Conservation (phyloP, 2,888 invertebrate species). For the Mellilla xanthometata region DNA sequence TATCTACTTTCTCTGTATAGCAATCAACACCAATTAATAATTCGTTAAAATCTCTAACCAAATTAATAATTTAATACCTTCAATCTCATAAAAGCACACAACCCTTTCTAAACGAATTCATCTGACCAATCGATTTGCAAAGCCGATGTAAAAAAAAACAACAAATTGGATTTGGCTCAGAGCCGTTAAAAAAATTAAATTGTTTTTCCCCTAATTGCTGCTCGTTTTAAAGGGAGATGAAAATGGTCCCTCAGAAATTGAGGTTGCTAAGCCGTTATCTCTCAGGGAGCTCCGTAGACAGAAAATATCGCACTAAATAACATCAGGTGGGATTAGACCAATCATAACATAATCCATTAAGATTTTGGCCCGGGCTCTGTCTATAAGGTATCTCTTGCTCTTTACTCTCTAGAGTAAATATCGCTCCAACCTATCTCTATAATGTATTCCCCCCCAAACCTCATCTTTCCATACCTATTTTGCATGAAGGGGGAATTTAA, state of each 20-base stretch:
- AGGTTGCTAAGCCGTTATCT: no score
- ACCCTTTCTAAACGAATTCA: constrained; percentile 45
- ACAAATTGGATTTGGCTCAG: constrained; percentile 41
- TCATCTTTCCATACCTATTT: constrained; percentile 78
- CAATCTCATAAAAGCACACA: constrained; percentile 27
- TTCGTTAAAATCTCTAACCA: constrained; percentile 18
- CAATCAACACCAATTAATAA: constrained; percentile 26
- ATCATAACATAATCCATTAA: constrained; percentile 81
- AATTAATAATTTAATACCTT: constrained; percentile 24
- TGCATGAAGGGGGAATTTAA: constrained; percentile 82
- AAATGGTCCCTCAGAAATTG: constrained; percentile 39
- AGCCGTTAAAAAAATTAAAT: constrained; percentile 51
- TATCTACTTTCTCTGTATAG: not conserved
- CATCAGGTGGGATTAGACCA: constrained; percentile 70
- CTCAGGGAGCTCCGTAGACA: constrained; percentile 57
- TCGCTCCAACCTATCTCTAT: constrained; percentile 59
- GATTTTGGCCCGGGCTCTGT: constrained; percentile 75
- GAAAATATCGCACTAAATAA: constrained; percentile 56
- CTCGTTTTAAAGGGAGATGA: constrained; percentile 39
- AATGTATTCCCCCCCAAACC: constrained; percentile 79
- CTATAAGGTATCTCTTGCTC: constrained; percentile 37
- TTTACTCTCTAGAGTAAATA: constrained; percentile 79
- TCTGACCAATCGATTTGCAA: constrained; percentile 46
- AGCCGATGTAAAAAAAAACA: constrained; percentile 40
- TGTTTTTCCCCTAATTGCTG: constrained; percentile 65